Evolutionary conservation across 2,797 vertebrate species (phyloP), one percentile per base, ranked within the genome.

Genomic region (Intellagama lesueurii): DNA sequence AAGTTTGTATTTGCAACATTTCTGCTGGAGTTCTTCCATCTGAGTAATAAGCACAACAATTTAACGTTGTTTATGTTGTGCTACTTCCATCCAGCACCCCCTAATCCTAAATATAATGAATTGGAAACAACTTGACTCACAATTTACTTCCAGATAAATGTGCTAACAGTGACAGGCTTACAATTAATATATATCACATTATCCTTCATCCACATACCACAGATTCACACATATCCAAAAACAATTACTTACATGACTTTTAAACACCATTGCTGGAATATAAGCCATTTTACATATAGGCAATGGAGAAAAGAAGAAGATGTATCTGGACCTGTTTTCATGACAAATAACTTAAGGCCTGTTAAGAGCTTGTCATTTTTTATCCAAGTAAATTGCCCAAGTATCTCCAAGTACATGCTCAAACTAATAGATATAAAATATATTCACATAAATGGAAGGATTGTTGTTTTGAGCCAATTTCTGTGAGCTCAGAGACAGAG

Each of bases 401-500:
- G 17, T 64, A 32, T 81, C 79, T 30, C 30, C 30, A 60, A 60
- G 30, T 56, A 52, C 26, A 30, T 52, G 49, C 76, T 79, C 79
- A 81, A 16, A 32, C 30, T 22, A 81, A 52, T 60, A 81, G 17
- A n/a, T 16, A 81, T 60, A 81, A 81, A 81, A 60, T 82, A 82
- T 82, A 12, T n/a, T 14, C n/a, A 16, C 35, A 16, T 85, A 85
- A 56, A 85, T 28, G 40, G 12, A 49, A 52, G 8, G 24, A 60
- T 60, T 56, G 75, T 60, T 75, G 6, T 56, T 85, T 56, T 26
- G 4, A 28, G 32, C 44, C 83, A 85, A 75, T 35, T 85, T 75
- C 83, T 85, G 12, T 85, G 75, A 78, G 49, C 40, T 86, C 60
- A 86, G 28, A 85, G 52, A 60, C 12, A 85, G 49, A 85, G 32